Evolutionary conservation across 2,888 invertebrate species (phyloP).

Genomic region (Polyploca ridens): DNA sequence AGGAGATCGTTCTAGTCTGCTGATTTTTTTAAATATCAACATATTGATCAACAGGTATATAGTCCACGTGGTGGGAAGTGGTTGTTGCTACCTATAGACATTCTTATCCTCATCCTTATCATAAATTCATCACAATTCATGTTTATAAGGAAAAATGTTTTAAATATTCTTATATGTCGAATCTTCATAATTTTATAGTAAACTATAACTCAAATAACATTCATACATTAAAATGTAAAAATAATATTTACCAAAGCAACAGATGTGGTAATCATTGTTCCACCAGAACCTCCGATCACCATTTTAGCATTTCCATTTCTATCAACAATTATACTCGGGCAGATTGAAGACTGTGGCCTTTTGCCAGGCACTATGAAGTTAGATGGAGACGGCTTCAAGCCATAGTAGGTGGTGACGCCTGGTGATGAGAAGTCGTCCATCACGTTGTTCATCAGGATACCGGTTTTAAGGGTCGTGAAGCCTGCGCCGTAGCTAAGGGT

Average conservation of each 20-base stretch:
- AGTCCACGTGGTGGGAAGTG: too few relatives aligned
- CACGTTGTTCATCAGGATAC: constrained; percentile 96
- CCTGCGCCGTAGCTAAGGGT: constrained; percentile 91
- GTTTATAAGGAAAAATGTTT: too few relatives aligned
- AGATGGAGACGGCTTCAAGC: constrained; percentile 89
- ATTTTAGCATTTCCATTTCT: constrained; percentile 86
- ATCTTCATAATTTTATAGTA: too few relatives aligned
- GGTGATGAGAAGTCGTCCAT: constrained; percentile 98
- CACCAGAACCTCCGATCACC: constrained; percentile 93
- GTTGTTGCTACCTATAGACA: too few relatives aligned
- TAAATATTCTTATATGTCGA: too few relatives aligned
- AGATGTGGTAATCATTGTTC: constrained; percentile 91
- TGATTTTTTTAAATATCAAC: too few relatives aligned
- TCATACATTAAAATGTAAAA: too few relatives aligned
- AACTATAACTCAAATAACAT: too few relatives aligned
- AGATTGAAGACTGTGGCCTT: constrained; percentile 94
- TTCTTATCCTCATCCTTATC: too few relatives aligned
- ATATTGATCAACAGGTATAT: too few relatives aligned
- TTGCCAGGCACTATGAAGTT: constrained; percentile 93
- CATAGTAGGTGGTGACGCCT: constrained; percentile 87
- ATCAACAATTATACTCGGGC: constrained; percentile 91
- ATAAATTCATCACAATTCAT: too few relatives aligned
- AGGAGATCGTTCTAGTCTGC: too few relatives aligned
- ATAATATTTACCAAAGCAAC: constrained; percentile 84
- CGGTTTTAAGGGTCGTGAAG: constrained; percentile 90